Conservation (phyloP, 2,113 vertebrate genomes). For the Indicator indicator region DNA sequence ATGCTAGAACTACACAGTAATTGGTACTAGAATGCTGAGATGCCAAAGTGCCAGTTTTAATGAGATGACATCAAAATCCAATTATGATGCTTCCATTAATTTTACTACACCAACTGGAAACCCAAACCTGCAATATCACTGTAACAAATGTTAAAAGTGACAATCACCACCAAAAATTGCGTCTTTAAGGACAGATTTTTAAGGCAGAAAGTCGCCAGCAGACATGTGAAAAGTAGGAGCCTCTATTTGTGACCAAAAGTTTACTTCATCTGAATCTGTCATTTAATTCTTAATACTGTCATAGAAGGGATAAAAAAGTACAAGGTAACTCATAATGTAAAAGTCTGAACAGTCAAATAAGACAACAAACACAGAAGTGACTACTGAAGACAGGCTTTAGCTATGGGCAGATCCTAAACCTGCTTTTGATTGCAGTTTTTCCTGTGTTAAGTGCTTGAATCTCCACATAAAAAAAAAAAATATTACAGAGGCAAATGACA, state of each 20-base stretch:
- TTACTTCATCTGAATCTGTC: not conserved
- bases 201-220: not conserved
- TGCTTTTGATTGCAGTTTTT: not conserved
- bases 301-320: not conserved
- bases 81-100: not conserved
- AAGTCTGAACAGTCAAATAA: not conserved
- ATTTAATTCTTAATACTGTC: not conserved
- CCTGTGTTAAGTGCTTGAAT: not conserved
- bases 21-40: not conserved
- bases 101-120: not conserved
- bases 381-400: not conserved
- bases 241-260: not conserved
- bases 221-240: not conserved
- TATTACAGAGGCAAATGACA: not conserved
- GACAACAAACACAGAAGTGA: not conserved
- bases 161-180: not conserved
- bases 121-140: not conserved
- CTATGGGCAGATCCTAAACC: not conserved
- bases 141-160: not conserved
- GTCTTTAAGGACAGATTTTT: not conserved
- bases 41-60: not conserved
- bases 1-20: not conserved
- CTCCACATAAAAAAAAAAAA: not conserved
- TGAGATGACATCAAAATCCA: not conserved
- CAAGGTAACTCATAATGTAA: not conserved